Evolutionary conservation across 2,113 vertebrate species (phyloP).

Genomic region (Triplophysa tibetana): DNA sequence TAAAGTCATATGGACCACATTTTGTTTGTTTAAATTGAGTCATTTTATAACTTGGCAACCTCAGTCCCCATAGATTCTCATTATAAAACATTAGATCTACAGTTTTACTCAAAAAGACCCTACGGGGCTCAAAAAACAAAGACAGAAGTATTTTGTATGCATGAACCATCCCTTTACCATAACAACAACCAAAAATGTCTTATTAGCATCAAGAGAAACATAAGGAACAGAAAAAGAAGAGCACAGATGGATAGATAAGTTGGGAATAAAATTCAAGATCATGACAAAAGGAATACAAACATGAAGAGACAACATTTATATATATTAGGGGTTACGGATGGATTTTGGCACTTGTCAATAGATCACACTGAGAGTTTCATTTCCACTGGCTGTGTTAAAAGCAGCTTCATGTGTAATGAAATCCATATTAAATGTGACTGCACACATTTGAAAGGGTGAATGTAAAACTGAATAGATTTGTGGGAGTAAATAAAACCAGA

Average conservation of each 20-base stretch:
- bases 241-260: not conserved
- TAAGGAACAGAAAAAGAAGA: not conserved
- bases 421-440: not conserved
- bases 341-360: not conserved
- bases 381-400: not conserved
- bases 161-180: too few species aligned
- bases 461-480: not conserved
- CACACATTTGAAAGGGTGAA: not conserved
- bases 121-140: too few species aligned
- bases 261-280: not conserved
- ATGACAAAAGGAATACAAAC: slow-evolving; percentile 9
- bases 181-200: not conserved
- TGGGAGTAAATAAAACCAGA: slow-evolving; percentile 7
- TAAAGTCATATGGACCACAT: too few species aligned
- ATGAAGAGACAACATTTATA: slow-evolving; percentile 3
- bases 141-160: too few species aligned
- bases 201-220: not conserved
- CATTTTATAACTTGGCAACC: too few species aligned
- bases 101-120: too few species aligned
- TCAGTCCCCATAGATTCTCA: too few species aligned
- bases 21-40: too few species aligned
- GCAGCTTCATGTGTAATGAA: not conserved
- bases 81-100: too few species aligned
- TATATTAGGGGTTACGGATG: not conserved
- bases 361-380: not conserved